phyloP scores from a whole-genome alignment of 2,888 invertebrate genomes.

The Lathronympha strigana region DNA sequence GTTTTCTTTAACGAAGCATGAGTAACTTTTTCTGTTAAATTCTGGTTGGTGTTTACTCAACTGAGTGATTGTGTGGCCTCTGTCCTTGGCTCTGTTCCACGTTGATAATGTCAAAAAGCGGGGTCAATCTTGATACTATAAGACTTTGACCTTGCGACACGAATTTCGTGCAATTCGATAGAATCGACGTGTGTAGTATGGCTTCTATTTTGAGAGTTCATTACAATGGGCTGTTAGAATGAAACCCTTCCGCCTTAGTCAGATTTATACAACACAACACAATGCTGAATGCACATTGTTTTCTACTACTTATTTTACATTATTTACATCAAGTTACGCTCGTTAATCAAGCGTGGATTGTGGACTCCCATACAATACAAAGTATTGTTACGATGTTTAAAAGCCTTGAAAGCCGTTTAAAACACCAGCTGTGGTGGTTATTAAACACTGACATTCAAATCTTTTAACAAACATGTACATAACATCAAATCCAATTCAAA shows the following conservation, averaged over 20 bases:
- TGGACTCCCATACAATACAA: constrained; percentile 4
- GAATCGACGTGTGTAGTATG: constrained; percentile 30
- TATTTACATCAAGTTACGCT: constrained; percentile 19
- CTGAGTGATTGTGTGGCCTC: constrained; percentile 37
- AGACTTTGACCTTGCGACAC: constrained; percentile 33
- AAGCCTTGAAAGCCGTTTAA: background rate
- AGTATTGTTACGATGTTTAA: constrained; percentile 3
- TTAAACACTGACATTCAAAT: background rate
- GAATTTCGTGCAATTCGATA: constrained; percentile 30
- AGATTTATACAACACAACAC: constrained; percentile 18
- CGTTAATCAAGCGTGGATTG: constrained; percentile 16
- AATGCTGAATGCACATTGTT: constrained; percentile 30
- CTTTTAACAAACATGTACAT: background rate
- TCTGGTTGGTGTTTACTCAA: constrained; percentile 36
- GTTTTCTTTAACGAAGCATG: constrained; percentile 23
- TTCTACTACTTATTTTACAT: constrained; percentile 21
- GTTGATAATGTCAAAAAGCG: constrained; percentile 40
- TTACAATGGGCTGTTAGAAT: constrained; percentile 34
- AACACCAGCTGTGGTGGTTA: background rate
- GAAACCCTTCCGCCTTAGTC: constrained; percentile 39
- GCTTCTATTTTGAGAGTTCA: constrained; percentile 37
- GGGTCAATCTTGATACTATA: constrained; percentile 37
- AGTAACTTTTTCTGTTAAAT: constrained; percentile 30
- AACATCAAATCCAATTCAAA: background rate
- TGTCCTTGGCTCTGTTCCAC: constrained; percentile 41